phyloP scores from a whole-genome alignment of 2,113 vertebrate genomes.

The Crotalus viridis region DNA sequence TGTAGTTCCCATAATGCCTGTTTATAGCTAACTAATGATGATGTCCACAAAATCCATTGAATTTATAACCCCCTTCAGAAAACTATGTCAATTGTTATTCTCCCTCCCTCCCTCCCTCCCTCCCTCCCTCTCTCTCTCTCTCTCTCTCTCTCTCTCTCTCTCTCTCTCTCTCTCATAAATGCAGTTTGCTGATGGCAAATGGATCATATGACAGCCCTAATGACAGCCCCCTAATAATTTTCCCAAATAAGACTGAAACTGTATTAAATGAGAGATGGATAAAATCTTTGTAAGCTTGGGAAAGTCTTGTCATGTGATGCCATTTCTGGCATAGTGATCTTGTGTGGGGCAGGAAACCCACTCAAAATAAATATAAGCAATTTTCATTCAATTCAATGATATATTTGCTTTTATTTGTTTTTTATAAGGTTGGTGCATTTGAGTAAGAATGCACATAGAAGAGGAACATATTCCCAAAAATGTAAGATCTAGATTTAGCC shows the following conservation, averaged over 20 bases:
- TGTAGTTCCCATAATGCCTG: background rate
- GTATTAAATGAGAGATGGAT: background rate
- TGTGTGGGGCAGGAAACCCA: slow-evolving; percentile 31
- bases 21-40: background rate
- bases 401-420: slow-evolving; percentile 23
- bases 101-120: too few relatives aligned
- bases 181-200: background rate
- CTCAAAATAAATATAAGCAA: slow-evolving; percentile 19
- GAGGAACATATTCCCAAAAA: slow-evolving; percentile 20
- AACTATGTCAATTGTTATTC: background rate
- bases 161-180: background rate
- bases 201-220: background rate
- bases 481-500: slow-evolving; percentile 32
- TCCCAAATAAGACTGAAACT: background rate
- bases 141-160: too few relatives aligned
- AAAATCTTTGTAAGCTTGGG: background rate
- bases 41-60: background rate
- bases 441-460: slow-evolving; percentile 24
- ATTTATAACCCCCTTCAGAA: background rate
- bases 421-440: slow-evolving; percentile 29
- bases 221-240: background rate
- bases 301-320: background rate
- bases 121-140: too few relatives aligned
- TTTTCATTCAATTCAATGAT: slow-evolving; percentile 22
- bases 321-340: background rate